Evolutionary conservation across 2,888 invertebrate species (phyloP), one percentile per base, ranked within the genome.

Genomic region (Drosophila suboccidentalis): DNA sequence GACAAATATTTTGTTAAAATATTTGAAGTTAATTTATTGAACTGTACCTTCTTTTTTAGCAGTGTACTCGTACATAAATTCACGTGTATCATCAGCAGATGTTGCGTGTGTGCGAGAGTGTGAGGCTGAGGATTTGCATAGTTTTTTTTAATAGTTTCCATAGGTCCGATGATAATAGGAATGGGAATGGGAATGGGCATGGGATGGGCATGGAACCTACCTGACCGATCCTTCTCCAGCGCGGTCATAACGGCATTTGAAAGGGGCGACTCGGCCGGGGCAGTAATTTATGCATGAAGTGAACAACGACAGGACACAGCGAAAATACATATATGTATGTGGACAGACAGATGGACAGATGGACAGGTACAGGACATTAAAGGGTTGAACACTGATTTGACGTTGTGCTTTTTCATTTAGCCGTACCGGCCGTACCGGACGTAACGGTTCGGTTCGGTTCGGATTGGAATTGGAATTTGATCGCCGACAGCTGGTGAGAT

Each of bases 341-440:
- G 32, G 54, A 29, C 51, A 17, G 53, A n/a, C 58, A 41, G 58
- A 54, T 71, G 62, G 59, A 71, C 75, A 74, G 55, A 50, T 71
- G 62, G 59, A 71, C 75, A 74, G 55, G 75, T 68, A 76, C 29
- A 49, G 6, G 38, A 61, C 26, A 38, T 19, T 15, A 50, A 75
- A 78, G 72, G 86, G 72, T 78, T 68, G 63, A 57, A 63, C 72
- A 82, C 55, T 79, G 76, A 84, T 76, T 81, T 66, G 32, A 26
- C 65, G 67, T 26, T 68, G 58, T 62, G 53, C 38, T 50, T 53
- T 49, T 38, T 8, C 8, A 4, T 36, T 4, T 36, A n/a, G n/a
- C n/a, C n/a, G n/a, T n/a, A 63, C 19, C 2, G 22, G 22, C 22
- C 22, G 22, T 22, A 59, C 64, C 62, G 63, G 51, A 61, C 62